Evolutionary conservation across 2,113 vertebrate genomes (phyloP).

Genomic region (Notiomystis cincta): DNA sequence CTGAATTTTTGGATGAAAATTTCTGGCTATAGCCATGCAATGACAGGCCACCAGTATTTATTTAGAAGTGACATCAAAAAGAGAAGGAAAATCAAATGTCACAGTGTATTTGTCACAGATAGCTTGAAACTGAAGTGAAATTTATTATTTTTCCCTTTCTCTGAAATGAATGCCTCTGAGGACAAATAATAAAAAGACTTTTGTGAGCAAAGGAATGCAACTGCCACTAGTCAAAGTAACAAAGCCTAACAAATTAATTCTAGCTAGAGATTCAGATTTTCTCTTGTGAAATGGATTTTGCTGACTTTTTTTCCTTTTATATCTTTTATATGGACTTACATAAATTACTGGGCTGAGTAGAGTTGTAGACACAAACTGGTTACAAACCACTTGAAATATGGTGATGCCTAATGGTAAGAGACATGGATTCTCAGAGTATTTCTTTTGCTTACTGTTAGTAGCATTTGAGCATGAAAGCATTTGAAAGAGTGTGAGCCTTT

Average conservation of each 20-base stretch:
- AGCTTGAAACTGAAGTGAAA: conserved; percentile 21
- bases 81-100: conserved; percentile 34
- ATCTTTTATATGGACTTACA: background rate
- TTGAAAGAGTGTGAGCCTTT: background rate
- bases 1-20: background rate
- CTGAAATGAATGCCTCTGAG: conserved; percentile 6
- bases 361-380: background rate
- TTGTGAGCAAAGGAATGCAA: background rate
- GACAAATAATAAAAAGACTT: conserved; percentile 12
- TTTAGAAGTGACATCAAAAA: conserved; percentile 39
- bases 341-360: background rate
- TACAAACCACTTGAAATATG: background rate
- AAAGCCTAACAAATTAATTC: conserved; percentile 1
- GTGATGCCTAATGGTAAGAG: background rate
- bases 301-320: background rate
- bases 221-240: conserved; percentile 1
- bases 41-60: conserved; percentile 16
- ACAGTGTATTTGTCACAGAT: conserved; percentile 23
- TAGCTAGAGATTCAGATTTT: background rate
- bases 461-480: background rate
- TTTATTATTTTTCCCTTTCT: conserved; percentile 15
- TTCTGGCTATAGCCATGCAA: background rate
- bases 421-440: background rate
- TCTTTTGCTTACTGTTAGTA: background rate
- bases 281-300: background rate